phyloP scores from a whole-genome alignment of 2,888 invertebrate genomes.

The Troides helena region DNA sequence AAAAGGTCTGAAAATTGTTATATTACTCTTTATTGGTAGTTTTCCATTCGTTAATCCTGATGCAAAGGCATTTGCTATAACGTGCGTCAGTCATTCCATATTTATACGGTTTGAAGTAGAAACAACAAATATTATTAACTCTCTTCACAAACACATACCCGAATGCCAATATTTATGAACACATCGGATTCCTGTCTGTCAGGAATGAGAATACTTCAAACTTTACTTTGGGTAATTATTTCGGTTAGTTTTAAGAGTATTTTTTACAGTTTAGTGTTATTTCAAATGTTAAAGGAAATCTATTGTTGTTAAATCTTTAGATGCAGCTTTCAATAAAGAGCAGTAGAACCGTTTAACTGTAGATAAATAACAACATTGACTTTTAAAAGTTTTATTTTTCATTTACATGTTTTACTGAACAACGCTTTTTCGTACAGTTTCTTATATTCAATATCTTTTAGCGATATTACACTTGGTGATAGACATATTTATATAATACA shows the following conservation, averaged over 20 bases:
- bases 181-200: constrained; percentile 21
- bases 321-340: not conserved
- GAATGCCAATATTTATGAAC: constrained; percentile 24
- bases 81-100: constrained; percentile 21
- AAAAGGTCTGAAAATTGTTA: no score
- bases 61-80: constrained; percentile 10
- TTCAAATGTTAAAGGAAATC: not conserved
- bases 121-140: constrained; percentile 30
- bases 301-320: not conserved
- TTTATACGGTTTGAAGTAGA: constrained; percentile 25
- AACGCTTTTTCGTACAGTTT: no score
- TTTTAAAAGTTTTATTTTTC: no score
- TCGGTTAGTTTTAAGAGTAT: not conserved
- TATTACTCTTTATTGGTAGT: not conserved
- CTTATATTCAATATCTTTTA: no score
- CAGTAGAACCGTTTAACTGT: no score
- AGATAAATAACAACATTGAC: no score
- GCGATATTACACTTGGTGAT: no score
- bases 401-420: no score
- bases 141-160: constrained; percentile 20
- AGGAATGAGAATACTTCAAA: constrained; percentile 4
- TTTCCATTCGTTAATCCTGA: constrained; percentile 11
- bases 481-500: no score
- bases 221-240: not conserved
- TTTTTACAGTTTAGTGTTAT: not conserved